Conservation (phyloP, 2,797 vertebrate species). For the Karalla daura region DNA sequence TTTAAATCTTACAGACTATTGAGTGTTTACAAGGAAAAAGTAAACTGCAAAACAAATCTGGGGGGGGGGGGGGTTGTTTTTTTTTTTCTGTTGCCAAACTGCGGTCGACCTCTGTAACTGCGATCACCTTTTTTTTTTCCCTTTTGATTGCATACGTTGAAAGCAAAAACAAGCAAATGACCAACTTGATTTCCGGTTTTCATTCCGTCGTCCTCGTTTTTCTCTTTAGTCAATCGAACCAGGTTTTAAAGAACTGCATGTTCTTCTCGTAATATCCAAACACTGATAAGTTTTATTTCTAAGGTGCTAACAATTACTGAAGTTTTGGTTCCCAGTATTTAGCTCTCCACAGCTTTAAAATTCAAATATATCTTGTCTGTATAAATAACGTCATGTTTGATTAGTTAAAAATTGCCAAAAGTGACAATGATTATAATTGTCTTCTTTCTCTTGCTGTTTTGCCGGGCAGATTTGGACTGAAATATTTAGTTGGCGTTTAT, state of each 20-base stretch:
- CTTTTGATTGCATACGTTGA: neutral
- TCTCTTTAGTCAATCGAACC: conserved; percentile 1
- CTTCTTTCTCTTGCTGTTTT: conserved; percentile 36
- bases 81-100: conserved; percentile 41
- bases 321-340: conserved; percentile 27
- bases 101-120: conserved; percentile 28
- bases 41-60: conserved; percentile 1
- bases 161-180: conserved; percentile 10
- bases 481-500: conserved; percentile 46
- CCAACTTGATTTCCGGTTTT: too few relatives aligned
- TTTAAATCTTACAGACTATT: neutral
- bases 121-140: conserved; percentile 11
- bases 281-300: conserved; percentile 7
- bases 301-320: conserved; percentile 19
- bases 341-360: conserved; percentile 42
- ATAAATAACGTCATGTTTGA: too few relatives aligned
- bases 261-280: conserved; percentile 20
- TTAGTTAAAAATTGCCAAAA: conserved; percentile 31
- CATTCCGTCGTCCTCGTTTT: neutral
- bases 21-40: conserved; percentile 16
- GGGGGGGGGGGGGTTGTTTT: too few relatives aligned
- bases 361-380: too few relatives aligned
- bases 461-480: conserved; percentile 39
- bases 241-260: conserved; percentile 21
- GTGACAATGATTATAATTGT: conserved; percentile 52